These are phyloP conservation scores for Halictus quadricinctus DNA, from an alignment of 2,888 invertebrate genomes.

Conservation along the genomic window DNA sequence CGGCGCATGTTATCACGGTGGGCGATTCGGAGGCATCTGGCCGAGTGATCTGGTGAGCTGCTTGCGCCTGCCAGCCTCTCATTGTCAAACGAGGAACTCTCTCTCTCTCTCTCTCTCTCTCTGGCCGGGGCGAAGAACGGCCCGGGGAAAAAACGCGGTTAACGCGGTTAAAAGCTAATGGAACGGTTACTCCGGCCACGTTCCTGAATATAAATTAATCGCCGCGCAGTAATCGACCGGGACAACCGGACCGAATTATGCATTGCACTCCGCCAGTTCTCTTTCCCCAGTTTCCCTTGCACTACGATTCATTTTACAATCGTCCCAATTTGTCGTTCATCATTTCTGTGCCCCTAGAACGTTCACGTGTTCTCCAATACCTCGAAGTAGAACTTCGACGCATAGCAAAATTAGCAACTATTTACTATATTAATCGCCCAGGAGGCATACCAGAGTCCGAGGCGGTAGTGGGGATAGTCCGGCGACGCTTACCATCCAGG, in stretches of 20 bases:
- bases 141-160: constrained; percentile 31
- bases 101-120: too few relatives aligned
- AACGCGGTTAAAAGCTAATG: constrained; percentile 14
- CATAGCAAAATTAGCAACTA: too few relatives aligned
- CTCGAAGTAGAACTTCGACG: too few relatives aligned
- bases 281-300: neutral
- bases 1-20: constrained; percentile 75
- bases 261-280: neutral
- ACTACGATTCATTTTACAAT: too few relatives aligned
- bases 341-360: too few relatives aligned
- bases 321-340: too few relatives aligned
- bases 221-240: neutral
- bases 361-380: too few relatives aligned
- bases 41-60: constrained; percentile 66
- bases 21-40: constrained; percentile 79
- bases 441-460: too few relatives aligned
- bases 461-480: too few relatives aligned
- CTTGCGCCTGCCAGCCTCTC: constrained; percentile 59
- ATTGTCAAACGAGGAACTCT: constrained; percentile 37
- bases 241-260: neutral
- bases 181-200: neutral
- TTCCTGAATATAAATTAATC: neutral
- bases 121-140: constrained; percentile 17
- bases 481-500: too few relatives aligned
- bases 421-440: too few relatives aligned